phyloP scores from a whole-genome alignment of 35 echinoderm and acorn worm species.

The Heliocidaris tuberculata region DNA sequence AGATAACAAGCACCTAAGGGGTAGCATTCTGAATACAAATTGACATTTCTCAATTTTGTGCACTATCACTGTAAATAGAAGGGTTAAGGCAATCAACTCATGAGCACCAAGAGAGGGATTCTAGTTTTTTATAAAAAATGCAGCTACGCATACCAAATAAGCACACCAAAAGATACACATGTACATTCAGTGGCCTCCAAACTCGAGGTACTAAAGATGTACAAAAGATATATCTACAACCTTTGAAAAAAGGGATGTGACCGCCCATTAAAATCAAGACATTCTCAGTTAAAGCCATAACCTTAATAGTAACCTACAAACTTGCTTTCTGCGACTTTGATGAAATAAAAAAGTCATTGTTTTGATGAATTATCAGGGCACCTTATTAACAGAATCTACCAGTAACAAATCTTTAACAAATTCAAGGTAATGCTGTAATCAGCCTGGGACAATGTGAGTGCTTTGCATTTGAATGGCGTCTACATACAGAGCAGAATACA shows the following conservation, averaged over 20 bases:
- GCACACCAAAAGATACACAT: neutral
- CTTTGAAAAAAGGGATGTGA: no score
- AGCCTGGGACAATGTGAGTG: no score
- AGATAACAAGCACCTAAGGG: neutral
- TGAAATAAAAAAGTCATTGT: no score
- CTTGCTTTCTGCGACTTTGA: neutral
- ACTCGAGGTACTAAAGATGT: neutral
- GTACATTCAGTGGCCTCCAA: neutral
- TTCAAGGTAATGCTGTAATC: no score
- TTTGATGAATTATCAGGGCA: neutral
- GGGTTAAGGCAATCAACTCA: neutral
- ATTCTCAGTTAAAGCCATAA: no score
- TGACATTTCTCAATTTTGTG: neutral
- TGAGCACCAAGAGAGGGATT: neutral
- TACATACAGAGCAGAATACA: no score
- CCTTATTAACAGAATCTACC: neutral
- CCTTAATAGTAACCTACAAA: no score
- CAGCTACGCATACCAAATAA: neutral
- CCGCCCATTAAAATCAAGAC: no score
- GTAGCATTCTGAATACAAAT: neutral
- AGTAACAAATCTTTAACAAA: neutral
- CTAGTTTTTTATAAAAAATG: neutral
- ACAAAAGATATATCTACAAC: neutral
- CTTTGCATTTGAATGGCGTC: no score
- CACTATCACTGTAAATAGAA: neutral